These are phyloP conservation scores for Zoanthus sociatus DNA, from an alignment of 92 coral and sea anemone species.

Conservation along the genomic window DNA sequence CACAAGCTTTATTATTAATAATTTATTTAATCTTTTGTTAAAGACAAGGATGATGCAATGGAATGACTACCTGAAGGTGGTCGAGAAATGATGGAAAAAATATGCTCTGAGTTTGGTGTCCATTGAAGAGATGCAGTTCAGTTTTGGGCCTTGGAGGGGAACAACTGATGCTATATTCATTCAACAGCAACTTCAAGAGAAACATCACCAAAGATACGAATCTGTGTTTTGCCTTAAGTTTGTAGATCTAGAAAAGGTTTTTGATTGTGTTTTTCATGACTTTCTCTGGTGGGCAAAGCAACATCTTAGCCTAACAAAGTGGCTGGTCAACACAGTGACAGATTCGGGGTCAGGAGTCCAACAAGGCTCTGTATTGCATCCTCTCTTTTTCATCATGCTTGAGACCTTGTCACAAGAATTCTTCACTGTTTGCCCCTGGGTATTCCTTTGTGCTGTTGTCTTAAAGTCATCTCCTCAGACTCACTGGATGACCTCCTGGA, in stretches of 20 bases:
- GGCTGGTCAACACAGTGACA: background rate
- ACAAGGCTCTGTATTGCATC: too few relatives aligned
- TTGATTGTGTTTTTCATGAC: constrained; percentile 16
- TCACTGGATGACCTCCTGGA: too few relatives aligned
- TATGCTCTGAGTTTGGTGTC: constrained; percentile 4
- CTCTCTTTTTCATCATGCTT: too few relatives aligned
- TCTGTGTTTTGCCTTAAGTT: constrained; percentile 13
- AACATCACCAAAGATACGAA: background rate
- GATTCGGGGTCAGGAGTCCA: too few relatives aligned
- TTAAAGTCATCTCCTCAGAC: too few relatives aligned
- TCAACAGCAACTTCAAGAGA: too few relatives aligned
- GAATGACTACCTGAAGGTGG: constrained; percentile 41
- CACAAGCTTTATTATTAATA: constrained; percentile 17
- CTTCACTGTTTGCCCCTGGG: too few relatives aligned
- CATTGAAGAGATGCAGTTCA: constrained; percentile 33
- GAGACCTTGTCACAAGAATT: too few relatives aligned
- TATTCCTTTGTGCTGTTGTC: too few relatives aligned
- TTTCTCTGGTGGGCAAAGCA: background rate
- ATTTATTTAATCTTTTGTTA: background rate
- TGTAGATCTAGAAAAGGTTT: constrained; percentile 32
- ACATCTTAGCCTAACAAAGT: background rate
- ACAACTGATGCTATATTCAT: too few relatives aligned
- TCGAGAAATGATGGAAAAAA: constrained; percentile 30
- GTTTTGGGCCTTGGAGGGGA: constrained; percentile 9
- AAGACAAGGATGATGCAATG: constrained; percentile 48